Conservation (phyloP, 2,888 invertebrate species). For the Lycophotia porphyrea region DNA sequence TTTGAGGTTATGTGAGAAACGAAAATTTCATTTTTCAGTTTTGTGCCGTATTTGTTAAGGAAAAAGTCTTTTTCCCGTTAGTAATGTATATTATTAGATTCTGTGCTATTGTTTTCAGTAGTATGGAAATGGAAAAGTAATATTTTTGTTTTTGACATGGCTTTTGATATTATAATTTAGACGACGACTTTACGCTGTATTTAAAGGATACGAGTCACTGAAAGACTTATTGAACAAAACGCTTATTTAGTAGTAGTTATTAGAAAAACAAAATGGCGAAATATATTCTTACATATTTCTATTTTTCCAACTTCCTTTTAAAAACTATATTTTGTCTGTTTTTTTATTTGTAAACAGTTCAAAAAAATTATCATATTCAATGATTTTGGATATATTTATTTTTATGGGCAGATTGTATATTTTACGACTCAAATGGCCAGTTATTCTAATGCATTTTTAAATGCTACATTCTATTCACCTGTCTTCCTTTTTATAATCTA, state of each 20-base stretch:
- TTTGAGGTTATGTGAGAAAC: conserved; percentile 39
- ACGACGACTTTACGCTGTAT: conserved; percentile 75
- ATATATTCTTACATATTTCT: conserved; percentile 5
- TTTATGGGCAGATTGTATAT: conserved; percentile 4
- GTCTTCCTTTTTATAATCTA: conserved; percentile 16
- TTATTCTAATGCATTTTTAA: conserved; percentile 15
- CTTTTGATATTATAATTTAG: conserved; percentile 15
- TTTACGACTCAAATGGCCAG: conserved; percentile 36
- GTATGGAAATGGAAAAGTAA: conserved; percentile 10
- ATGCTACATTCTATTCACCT: not conserved
- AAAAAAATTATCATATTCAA: not conserved
- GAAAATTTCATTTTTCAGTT: conserved; percentile 33
- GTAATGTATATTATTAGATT: conserved; percentile 29
- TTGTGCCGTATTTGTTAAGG: conserved; percentile 30
- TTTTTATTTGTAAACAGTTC: conserved; percentile 2
- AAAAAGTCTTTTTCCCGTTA: conserved; percentile 15
- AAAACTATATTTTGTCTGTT: conserved; percentile 9
- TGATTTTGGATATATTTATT: conserved; percentile 13
- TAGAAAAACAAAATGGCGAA: conserved; percentile 49
- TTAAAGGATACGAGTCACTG: conserved; percentile 76
- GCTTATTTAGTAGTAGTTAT: conserved; percentile 66
- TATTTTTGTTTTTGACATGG: conserved; percentile 40
- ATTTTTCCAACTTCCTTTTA: not conserved
- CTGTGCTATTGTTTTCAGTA: conserved; percentile 33
- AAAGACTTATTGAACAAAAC: conserved; percentile 66